Conservation (phyloP, 2,888 invertebrate genomes). For the Griposia aprilina region DNA sequence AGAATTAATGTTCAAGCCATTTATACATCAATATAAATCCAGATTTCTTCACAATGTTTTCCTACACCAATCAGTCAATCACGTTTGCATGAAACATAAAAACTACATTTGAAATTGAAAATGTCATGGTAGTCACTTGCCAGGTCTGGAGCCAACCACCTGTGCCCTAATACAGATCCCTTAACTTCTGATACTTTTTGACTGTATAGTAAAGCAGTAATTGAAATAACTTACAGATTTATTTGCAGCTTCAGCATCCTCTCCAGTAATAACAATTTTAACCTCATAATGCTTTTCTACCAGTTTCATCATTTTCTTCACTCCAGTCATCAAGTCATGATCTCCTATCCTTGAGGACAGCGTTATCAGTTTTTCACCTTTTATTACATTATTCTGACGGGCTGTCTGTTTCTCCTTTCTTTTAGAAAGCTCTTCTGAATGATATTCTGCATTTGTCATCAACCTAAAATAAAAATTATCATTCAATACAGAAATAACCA, state of each 20-base stretch:
- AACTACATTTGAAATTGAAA: neutral
- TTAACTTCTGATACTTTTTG: neutral
- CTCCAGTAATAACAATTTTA: constrained; percentile 89
- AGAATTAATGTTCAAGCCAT: neutral
- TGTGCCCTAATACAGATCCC: neutral
- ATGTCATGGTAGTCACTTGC: neutral
- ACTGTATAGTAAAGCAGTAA: neutral
- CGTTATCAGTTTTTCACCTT: constrained; percentile 92
- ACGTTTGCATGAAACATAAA: neutral
- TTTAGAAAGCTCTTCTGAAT: constrained; percentile 91
- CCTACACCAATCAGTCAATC: too few species aligned
- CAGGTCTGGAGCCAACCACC: neutral
- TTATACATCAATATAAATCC: neutral
- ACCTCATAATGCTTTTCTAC: constrained; percentile 92
- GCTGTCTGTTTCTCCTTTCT: constrained; percentile 87
- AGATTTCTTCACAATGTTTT: neutral
- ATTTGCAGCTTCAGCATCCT: constrained; percentile 79
- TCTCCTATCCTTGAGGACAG: constrained; percentile 91
- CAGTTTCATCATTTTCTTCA: constrained; percentile 92
- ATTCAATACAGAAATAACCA: neutral
- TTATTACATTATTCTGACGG: constrained; percentile 83
- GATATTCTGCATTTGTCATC: constrained; percentile 92
- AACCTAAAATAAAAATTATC: constrained; percentile 81
- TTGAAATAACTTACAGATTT: constrained; percentile 73
- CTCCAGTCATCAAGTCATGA: constrained; percentile 92